A percentile compares a stretch with the other conserved stretches of the same genome.
Evolutionary conservation across 2,113 vertebrate species (phyloP).

Genomic region (Chrysochloris asiatica): DNA sequence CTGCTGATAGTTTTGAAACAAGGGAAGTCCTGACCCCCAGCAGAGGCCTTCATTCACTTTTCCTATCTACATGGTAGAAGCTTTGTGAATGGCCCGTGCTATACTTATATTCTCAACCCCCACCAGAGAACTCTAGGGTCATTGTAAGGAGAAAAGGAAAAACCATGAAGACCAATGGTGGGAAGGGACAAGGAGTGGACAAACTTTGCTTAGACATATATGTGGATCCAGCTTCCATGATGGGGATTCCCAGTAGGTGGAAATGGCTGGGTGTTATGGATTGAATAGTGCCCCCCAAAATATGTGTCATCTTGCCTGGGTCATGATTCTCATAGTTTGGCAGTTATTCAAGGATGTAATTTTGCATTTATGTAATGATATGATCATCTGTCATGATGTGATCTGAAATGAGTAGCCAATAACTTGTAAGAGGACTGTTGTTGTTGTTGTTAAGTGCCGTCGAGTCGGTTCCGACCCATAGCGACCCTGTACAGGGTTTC

Average conservation of each 20-base stretch:
- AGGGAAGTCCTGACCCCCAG: no score
- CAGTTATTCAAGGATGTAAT: no score
- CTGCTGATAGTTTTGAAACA: not conserved
- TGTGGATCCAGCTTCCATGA: not conserved
- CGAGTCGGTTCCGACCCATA: no score
- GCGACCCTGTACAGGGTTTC: no score
- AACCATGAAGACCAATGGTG: not conserved
- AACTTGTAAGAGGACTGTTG: not conserved
- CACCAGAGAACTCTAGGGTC: not conserved
- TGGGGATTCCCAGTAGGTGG: not conserved
- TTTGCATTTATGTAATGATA: not conserved
- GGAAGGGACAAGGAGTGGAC: fast-evolving
- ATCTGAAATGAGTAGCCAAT: not conserved
- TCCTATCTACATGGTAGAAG: not conserved
- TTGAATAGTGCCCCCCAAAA: not conserved
- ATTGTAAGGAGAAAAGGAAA: not conserved
- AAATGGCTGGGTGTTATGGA: not conserved
- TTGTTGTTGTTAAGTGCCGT: no score
- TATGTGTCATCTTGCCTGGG: not conserved
- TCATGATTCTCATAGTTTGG: not conserved
- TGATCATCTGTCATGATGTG: not conserved
- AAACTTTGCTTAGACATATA: not conserved
- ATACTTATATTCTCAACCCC: not conserved
- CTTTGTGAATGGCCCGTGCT: not conserved
- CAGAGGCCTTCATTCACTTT: not conserved